A percentile compares a stretch with the other conserved stretches of the same genome.
These are phyloP conservation scores for Scaptomyza graminum DNA, from an alignment of 1,140 invertebrate species.

Conservation along the genomic window DNA sequence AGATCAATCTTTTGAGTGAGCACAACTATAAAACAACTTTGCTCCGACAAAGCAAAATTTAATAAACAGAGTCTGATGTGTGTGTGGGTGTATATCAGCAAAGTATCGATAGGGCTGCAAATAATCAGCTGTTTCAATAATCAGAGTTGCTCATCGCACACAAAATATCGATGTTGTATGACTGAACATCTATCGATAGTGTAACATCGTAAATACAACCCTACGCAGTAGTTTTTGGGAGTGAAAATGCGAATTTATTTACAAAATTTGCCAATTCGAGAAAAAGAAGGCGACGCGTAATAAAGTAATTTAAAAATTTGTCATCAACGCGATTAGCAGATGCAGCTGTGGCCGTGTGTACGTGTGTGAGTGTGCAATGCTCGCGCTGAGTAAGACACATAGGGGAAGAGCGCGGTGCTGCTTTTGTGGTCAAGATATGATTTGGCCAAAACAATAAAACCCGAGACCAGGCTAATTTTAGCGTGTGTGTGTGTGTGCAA, in stretches of 20 bases:
- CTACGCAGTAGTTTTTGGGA: constrained; percentile 37
- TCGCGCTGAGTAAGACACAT: constrained; percentile 29
- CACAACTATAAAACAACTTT: constrained; percentile 17
- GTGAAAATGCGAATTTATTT: constrained; percentile 60
- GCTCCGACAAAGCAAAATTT: constrained; percentile 29
- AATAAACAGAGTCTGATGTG: constrained; percentile 19
- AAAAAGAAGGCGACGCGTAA: constrained; percentile 42
- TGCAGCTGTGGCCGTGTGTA: constrained; percentile 3
- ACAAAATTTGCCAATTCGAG: constrained; percentile 54
- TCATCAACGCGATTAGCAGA: constrained; percentile 18
- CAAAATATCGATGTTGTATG: background rate
- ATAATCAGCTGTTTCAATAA: constrained; percentile 13
- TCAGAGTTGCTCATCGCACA: constrained; percentile 10
- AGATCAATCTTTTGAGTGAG: background rate
- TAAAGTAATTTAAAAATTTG: constrained; percentile 25
- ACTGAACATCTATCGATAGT: constrained; percentile 1
- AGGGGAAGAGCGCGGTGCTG: constrained; percentile 42
- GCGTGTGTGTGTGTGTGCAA: constrained; percentile 30
- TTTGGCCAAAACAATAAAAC: constrained; percentile 64
- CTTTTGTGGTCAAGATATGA: constrained; percentile 63
- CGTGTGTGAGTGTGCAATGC: constrained; percentile 45
- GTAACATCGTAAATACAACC: constrained; percentile 30
- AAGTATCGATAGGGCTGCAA: constrained; percentile 3
- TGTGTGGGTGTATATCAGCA: constrained; percentile 4
- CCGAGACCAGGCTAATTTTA: constrained; percentile 48